Conservation (phyloP, 2,113 vertebrate genomes). For the Pollachius pollachius region DNA sequence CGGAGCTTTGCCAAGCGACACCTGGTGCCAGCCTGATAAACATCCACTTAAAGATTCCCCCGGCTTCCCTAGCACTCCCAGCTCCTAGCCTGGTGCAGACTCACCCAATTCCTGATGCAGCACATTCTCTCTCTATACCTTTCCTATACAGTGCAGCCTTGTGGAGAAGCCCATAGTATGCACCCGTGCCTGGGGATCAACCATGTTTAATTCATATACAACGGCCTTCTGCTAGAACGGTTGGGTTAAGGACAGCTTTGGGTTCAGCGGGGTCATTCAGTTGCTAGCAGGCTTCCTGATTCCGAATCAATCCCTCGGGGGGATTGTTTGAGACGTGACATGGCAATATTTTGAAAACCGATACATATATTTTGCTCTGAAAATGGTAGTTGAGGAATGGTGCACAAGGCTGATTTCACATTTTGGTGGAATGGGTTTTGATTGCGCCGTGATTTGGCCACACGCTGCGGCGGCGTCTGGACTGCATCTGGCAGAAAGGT, state of each 20-base stretch:
- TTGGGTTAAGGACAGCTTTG: neutral
- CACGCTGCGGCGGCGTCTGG: neutral
- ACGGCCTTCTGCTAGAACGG: neutral
- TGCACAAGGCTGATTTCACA: slow-evolving; percentile 21
- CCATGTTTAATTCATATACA: slow-evolving; percentile 15
- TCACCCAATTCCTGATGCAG: neutral
- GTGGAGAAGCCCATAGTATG: slow-evolving; percentile 27
- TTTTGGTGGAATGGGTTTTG: slow-evolving; percentile 5
- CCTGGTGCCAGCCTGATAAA: slow-evolving; percentile 48
- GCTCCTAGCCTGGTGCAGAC: slow-evolving; percentile 5
- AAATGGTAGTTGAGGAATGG: neutral
- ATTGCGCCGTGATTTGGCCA: slow-evolving; percentile 11
- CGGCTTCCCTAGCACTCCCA: slow-evolving; percentile 12
- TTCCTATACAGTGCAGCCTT: slow-evolving; percentile 30
- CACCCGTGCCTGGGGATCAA: slow-evolving; percentile 18
- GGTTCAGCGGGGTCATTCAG: neutral
- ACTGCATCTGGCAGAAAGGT: neutral
- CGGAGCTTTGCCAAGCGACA: slow-evolving; percentile 56
- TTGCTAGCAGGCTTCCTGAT: slow-evolving; percentile 13
- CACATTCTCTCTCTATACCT: neutral
- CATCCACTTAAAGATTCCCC: slow-evolving; percentile 51
- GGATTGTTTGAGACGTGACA: slow-evolving; percentile 15
- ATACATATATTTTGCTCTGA: slow-evolving; percentile 16
- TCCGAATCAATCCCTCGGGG: neutral
- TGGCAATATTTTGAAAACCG: neutral